phyloP scores from a whole-genome alignment of 2,113 vertebrate species.

The Cephalopterus ornatus region DNA sequence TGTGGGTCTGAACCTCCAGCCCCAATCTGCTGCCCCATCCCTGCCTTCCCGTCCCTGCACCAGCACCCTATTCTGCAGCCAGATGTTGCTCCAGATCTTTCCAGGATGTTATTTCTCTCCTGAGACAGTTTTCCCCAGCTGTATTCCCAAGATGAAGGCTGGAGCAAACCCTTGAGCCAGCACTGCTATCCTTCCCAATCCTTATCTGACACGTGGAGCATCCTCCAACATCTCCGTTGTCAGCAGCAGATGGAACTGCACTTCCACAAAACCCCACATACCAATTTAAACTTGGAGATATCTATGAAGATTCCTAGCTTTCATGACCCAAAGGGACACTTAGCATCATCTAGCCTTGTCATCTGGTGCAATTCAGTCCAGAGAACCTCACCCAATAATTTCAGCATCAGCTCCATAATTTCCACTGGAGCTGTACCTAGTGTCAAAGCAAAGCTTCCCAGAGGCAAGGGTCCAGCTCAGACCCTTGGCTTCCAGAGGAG shows the following conservation, averaged over 20 bases:
- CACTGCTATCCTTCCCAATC: not conserved
- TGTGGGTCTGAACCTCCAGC: not conserved
- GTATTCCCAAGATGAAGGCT: not conserved
- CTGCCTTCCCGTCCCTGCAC: not conserved
- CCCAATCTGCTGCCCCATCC: not conserved
- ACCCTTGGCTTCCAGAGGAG: not conserved
- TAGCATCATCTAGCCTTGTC: slow-evolving; percentile 24
- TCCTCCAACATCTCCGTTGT: not conserved
- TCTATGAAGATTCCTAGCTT: not conserved
- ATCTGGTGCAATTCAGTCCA: slow-evolving; percentile 7
- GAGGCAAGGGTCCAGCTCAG: not conserved
- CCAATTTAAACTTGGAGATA: not conserved
- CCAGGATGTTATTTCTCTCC: not conserved
- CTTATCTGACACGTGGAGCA: not conserved
- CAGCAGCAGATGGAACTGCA: not conserved
- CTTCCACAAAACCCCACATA: not conserved
- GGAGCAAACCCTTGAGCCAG: not conserved
- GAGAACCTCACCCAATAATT: slow-evolving; percentile 58
- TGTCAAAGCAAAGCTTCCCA: slow-evolving; percentile 1
- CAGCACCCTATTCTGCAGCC: not conserved
- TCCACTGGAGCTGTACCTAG: not conserved
- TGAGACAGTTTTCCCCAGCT: not conserved
- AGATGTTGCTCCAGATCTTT: not conserved
- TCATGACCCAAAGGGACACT: not conserved
- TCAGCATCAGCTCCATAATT: slow-evolving; percentile 40